Evolutionary conservation across 2,888 invertebrate species (phyloP), one percentile per base, ranked within the genome.

Genomic region (Chymomyza caudatula): DNA sequence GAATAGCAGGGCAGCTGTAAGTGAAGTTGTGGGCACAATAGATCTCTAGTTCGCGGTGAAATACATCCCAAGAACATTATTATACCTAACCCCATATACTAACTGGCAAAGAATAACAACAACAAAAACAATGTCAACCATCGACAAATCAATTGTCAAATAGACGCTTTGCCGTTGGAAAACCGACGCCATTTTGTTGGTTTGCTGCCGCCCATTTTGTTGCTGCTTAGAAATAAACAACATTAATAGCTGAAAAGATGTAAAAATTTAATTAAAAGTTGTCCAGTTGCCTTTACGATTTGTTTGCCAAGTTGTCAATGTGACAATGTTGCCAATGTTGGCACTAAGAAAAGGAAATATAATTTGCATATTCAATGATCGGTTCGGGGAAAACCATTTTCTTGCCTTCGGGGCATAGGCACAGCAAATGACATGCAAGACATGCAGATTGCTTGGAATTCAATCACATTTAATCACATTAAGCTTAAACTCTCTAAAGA

Each of bases 181-280:
- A 23, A 54, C 8, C 15, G 23, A 17, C 22, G 1, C 17, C 22
- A 15, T 51, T 51, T 19, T 47, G 47, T 47, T 22, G 17, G 4
- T 52, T 13, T 25, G 4, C 15, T 25, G 54, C 23, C 13, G 23
- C 2, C 1, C 29, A n/a, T 37, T 37, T 37, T 47, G 17, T n/a
- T 11, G 5, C 6, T 8, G 4, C 37, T 37, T 15, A 15, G 44
- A 47, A 47, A 47, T 47, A 47, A 47, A 47, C 44, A 47, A 15
- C 44, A 37, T 37, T 37, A 37, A 37, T 37, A 37, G 29, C 29
- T 37, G 11, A 37, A 37, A 37, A 37, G 66, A 71, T 68, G 65
- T 71, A 57, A 56, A 64, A 74, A 77, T 78, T 78, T 81, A 78
- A 82, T 78, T 78, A 81, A 78, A 73, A 76, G 60, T 37, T 37